These are phyloP conservation scores for Hemibagrus wyckioides DNA, from an alignment of 2,113 vertebrate species.

Conservation along the genomic window DNA sequence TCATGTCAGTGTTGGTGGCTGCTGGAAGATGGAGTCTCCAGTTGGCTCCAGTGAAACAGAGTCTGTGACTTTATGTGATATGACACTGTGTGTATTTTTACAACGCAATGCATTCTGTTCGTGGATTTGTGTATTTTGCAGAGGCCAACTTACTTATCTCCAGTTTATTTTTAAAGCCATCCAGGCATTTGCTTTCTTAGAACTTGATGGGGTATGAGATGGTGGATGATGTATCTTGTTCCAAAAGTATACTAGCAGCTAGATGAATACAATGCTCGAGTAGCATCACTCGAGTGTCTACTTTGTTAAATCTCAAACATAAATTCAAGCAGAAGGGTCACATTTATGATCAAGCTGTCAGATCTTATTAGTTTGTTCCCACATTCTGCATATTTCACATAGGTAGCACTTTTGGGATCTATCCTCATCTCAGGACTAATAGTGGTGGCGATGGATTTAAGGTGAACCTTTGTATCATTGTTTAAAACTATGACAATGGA, in stretches of 20 bases:
- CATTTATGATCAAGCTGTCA: not conserved
- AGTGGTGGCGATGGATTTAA: constrained; percentile 11
- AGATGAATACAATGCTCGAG: not conserved
- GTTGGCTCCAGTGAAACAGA: too few species aligned
- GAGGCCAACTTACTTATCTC: not conserved
- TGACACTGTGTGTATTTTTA: not conserved
- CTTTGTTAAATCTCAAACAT: not conserved
- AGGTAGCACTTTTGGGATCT: constrained; percentile 27
- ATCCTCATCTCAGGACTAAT: constrained; percentile 12
- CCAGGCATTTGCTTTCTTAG: not conserved
- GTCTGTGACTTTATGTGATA: too few species aligned
- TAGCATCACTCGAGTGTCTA: not conserved
- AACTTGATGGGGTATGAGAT: not conserved
- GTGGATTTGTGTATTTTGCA: not conserved
- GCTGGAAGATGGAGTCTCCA: too few species aligned
- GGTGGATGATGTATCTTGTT: not conserved
- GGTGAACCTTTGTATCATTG: constrained; percentile 18
- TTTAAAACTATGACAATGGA: not conserved
- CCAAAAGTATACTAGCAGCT: not conserved
- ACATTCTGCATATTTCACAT: constrained; percentile 30
- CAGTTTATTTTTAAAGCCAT: not conserved
- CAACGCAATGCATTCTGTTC: not conserved
- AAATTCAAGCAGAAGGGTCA: not conserved
- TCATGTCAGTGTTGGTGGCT: too few species aligned
- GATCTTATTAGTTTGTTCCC: not conserved